These are phyloP conservation scores for Heliconius melpomene DNA, from an alignment of 1,140 invertebrate genomes.

Conservation along the genomic window DNA sequence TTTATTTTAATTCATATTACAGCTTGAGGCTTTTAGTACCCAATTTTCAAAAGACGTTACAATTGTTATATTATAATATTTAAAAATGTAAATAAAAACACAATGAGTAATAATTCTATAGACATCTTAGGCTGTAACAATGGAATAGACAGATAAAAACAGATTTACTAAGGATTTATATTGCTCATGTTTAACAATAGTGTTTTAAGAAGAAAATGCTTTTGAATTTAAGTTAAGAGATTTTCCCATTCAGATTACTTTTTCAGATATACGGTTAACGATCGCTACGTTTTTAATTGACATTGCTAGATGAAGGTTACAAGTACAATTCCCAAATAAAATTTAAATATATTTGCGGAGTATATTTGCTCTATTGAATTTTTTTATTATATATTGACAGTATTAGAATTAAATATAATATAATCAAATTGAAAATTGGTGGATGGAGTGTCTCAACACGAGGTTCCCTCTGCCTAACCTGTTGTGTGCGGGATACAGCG, in stretches of 20 bases:
- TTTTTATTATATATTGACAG: too few species aligned
- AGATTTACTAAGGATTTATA: not conserved
- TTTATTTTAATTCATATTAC: too few species aligned
- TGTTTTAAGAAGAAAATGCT: not conserved
- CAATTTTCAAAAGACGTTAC: too few species aligned
- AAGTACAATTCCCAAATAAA: not conserved
- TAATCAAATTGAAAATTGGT: too few species aligned
- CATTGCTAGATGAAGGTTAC: not conserved
- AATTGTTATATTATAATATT: not conserved
- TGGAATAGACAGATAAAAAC: not conserved
- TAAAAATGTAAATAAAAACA: not conserved
- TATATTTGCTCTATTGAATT: too few species aligned
- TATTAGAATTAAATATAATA: too few species aligned
- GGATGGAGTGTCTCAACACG: too few species aligned
- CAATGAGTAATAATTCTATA: not conserved
- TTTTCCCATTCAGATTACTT: not conserved
- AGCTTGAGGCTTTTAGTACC: too few species aligned
- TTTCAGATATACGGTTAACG: not conserved
- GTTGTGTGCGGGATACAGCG: too few species aligned
- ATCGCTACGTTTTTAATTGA: conserved; percentile 1
- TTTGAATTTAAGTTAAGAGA: not conserved
- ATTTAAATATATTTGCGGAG: too few species aligned
- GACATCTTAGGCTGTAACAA: not conserved
- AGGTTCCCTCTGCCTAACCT: too few species aligned
- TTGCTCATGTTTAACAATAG: not conserved